phyloP scores from a whole-genome alignment of 2,113 vertebrate species.

The Panthera leo region DNA sequence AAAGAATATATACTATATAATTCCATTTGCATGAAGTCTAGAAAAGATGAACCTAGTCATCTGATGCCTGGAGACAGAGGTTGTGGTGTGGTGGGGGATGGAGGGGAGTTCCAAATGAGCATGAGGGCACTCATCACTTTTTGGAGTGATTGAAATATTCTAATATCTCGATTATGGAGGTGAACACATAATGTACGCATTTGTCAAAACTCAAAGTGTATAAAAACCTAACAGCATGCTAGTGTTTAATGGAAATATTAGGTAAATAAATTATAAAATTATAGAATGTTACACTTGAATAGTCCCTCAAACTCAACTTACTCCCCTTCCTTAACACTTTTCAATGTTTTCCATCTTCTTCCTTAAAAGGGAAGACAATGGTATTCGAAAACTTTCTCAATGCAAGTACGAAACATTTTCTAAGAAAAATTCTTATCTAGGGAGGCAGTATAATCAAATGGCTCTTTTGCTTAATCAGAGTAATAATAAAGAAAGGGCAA shows the following conservation, averaged over 20 bases:
- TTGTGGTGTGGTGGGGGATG: not conserved
- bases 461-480: constrained; percentile 19
- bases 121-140: not conserved
- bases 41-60: constrained; percentile 5
- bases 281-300: not conserved
- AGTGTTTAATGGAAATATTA: not conserved
- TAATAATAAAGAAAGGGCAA: constrained; percentile 21
- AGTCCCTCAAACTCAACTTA: not conserved
- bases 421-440: constrained; percentile 17
- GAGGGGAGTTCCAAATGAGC: not conserved
- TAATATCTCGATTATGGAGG: not conserved
- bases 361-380: constrained; percentile 16
- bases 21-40: not conserved
- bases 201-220: constrained; percentile 26
- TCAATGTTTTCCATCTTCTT: not conserved
- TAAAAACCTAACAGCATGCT: constrained; percentile 30
- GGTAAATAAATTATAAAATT: constrained; percentile 31
- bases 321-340: not conserved
- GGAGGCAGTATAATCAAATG: not conserved
- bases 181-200: not conserved
- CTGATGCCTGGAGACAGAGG: not conserved
- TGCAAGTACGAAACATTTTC: not conserved
- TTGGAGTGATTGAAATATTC: not conserved
- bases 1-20: not conserved
- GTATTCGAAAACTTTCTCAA: constrained; percentile 17